Conservation (phyloP, 1,140 invertebrate species). For the Trachymyrmex cornetzi region DNA sequence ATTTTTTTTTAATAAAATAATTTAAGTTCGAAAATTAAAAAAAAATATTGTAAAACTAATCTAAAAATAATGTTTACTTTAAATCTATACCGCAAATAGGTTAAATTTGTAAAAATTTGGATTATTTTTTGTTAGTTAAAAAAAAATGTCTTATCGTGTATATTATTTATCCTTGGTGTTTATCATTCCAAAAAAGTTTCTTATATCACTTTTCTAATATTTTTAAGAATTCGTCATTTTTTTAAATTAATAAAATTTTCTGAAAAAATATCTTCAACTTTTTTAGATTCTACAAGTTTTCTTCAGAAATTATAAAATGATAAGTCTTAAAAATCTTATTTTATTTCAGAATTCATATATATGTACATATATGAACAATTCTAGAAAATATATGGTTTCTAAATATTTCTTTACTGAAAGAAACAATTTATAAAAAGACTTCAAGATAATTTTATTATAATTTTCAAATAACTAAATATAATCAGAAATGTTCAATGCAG, state of each 20-base stretch:
- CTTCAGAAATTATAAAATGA: too few relatives aligned
- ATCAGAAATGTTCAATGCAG: not conserved
- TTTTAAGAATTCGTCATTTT: too few relatives aligned
- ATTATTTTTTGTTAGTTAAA: not conserved
- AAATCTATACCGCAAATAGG: not conserved
- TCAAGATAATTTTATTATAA: not conserved
- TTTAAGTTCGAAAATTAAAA: not conserved
- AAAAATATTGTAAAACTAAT: not conserved
- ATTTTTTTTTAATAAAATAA: not conserved
- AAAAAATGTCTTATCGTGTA: not conserved
- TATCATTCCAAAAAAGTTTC: too few relatives aligned
- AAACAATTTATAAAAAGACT: not conserved
- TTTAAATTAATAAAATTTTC: too few relatives aligned
- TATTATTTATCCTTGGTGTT: too few relatives aligned
- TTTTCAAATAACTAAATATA: not conserved
- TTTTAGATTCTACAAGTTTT: too few relatives aligned
- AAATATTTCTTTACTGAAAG: not conserved
- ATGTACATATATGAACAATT: too few relatives aligned
- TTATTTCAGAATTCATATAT: too few relatives aligned
- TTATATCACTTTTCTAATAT: too few relatives aligned
- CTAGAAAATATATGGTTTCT: not conserved
- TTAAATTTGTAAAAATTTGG: not conserved
- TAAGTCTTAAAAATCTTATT: too few relatives aligned
- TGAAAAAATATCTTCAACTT: too few relatives aligned
- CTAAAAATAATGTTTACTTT: not conserved